Percentiles rank a stretch among this genome's conserved stretches.
Evolutionary conservation across 2,888 invertebrate species (phyloP).

Genomic region (Sarcophaga caerulescens): DNA sequence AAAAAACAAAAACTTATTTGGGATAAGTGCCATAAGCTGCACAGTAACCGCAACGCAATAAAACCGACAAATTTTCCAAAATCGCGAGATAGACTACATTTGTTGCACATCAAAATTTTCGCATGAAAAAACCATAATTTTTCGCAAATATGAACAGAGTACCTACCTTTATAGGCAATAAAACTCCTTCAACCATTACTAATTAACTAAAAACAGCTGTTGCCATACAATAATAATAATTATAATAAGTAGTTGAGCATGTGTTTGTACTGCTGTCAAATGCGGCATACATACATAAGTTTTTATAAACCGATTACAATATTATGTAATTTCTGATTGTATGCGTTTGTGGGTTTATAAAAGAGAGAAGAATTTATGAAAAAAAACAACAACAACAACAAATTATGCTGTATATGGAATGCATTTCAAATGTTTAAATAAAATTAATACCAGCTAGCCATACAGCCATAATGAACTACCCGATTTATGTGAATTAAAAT

Average conservation of each 20-base stretch:
- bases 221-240: neutral
- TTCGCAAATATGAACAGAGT: no score
- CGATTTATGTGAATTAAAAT: constrained; percentile 37
- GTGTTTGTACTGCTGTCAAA: neutral
- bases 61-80: no score
- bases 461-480: constrained; percentile 28
- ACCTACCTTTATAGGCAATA: no score
- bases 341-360: constrained; percentile 35
- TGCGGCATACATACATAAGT: constrained; percentile 5
- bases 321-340: constrained; percentile 58
- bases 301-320: constrained; percentile 56
- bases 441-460: constrained; percentile 20
- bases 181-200: neutral
- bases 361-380: neutral
- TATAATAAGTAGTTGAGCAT: neutral
- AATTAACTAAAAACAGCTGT: neutral
- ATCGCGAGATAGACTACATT: no score
- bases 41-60: no score
- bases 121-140: no score
- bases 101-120: no score
- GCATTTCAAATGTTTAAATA: constrained; percentile 21
- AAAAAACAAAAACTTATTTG: no score
- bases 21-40: no score
- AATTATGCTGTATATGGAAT: neutral
- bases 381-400: neutral